phyloP scores from a whole-genome alignment of 2,888 invertebrate genomes.

The Drosophila kanekoi region DNA sequence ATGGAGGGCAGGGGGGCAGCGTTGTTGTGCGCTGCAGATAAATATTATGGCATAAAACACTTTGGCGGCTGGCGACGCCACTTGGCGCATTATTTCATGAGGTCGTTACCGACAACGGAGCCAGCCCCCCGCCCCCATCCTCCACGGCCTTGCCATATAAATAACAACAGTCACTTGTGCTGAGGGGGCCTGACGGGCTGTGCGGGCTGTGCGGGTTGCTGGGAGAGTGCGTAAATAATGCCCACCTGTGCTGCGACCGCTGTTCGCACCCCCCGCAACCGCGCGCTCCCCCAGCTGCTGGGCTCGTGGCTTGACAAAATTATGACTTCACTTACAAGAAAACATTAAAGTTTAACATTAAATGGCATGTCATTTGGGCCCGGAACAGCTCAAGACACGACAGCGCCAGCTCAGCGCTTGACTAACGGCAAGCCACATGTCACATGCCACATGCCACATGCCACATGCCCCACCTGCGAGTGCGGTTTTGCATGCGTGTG shows the following conservation, averaged over 20 bases:
- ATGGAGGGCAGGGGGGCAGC: background rate
- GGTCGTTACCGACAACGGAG: conserved; percentile 75
- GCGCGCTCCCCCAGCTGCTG: background rate
- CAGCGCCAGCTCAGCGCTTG: conserved; percentile 42
- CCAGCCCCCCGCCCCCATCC: conserved; percentile 29
- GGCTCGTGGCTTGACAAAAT: conserved; percentile 41
- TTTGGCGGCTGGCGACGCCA: conserved; percentile 69
- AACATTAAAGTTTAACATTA: conserved; percentile 81
- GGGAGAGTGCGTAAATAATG: conserved; percentile 73
- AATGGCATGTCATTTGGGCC: conserved; percentile 82
- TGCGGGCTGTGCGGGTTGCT: too few relatives aligned
- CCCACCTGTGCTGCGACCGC: conserved; percentile 70
- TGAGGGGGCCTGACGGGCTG: background rate
- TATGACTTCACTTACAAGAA: conserved; percentile 71
- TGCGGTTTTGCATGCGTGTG: background rate
- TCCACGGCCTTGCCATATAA: conserved; percentile 62
- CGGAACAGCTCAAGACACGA: conserved; percentile 62
- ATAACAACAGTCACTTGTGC: conserved; percentile 56
- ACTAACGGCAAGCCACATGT: conserved; percentile 64
- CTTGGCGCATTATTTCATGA: conserved; percentile 81
- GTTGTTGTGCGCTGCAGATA: conserved; percentile 48
- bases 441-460: conserved; percentile 51
- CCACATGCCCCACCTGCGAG: conserved; percentile 10
- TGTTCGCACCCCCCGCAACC: background rate
- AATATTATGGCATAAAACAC: conserved; percentile 83